Evolutionary conservation across 1,140 invertebrate genomes (phyloP), one percentile per base, ranked within the genome.

Genomic region (Drosophila gunungcola): DNA sequence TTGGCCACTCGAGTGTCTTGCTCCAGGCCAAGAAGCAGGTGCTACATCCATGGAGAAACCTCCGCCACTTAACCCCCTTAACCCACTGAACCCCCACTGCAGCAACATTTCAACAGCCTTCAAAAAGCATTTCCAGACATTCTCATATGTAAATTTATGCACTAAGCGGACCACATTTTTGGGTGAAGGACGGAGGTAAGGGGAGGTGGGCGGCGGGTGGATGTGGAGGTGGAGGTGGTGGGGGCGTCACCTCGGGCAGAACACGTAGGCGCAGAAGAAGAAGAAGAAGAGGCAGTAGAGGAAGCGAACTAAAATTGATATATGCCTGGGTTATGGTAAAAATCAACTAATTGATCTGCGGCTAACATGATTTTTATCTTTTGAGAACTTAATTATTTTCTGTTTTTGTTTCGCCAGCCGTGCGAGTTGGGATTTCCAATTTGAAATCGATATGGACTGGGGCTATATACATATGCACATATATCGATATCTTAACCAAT

Each of bases 341-440:
- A 90, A 90, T 90, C 88, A 83, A 90, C 88, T 90, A 90, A 90
- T 90, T 90, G 88, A 90, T 90, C 82, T 69, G 82, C 61, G 78
- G 88, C 86, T 74, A 90, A 90, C 88, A 91, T 81, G 88, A 90
- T 90, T 90, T 88, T 90, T 90, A 90, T 90, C 88, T 73, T 81
- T 83, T 90, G 88, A 90, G 80, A 88, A 90, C 88, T 90, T 88
- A 90, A 90, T 90, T 91, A 90, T 86, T 90, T 90, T 85, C 77
- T 90, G 77, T 64, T 68, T 62, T 46, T 52, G 64, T 68, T 80
- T 84, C 54, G 61, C 65, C 56, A 54, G 69, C 64, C 69, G 55
- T 70, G 58, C 69, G 64, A 70, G 63, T 60, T 55, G 78, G 70
- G 51, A 65, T 58, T 81, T 74, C 62, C 76, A 88, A 81, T 81